Percentiles rank a stretch among this genome's conserved stretches.
phyloP scores from a whole-genome alignment of 23 tunicate species.

The Trididemnum nubilum region DNA sequence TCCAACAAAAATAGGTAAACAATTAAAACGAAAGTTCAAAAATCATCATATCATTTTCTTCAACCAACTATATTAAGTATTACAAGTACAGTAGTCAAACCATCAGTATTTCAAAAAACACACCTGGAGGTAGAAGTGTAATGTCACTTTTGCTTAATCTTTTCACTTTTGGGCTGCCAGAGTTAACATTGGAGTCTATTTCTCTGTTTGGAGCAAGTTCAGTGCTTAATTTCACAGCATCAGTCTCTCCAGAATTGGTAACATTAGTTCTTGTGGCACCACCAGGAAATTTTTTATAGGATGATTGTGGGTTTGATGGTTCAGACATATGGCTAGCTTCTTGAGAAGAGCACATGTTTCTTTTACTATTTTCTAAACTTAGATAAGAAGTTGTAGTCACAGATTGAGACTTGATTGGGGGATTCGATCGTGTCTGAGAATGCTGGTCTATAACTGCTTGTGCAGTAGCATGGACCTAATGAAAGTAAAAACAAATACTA shows the following conservation, averaged over 20 bases:
- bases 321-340: too few relatives aligned
- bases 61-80: too few relatives aligned
- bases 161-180: neutral
- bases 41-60: too few relatives aligned
- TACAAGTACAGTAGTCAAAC: too few relatives aligned
- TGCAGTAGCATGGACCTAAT: constrained; percentile 65
- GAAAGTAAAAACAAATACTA: neutral
- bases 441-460: constrained; percentile 73
- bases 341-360: too few relatives aligned
- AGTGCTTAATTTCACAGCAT: neutral
- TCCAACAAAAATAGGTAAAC: too few relatives aligned
- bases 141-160: neutral
- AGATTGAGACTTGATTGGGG: neutral
- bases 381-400: too few relatives aligned
- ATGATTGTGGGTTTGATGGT: neutral
- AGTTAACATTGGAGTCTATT: neutral
- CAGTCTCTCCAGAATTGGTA: neutral
- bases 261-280: constrained; percentile 38
- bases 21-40: too few relatives aligned
- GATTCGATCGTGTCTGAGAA: constrained; percentile 35
- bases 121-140: constrained; percentile 7
- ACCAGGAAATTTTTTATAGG: constrained; percentile 47
- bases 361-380: too few relatives aligned
- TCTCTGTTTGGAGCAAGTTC: neutral
- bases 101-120: too few relatives aligned